Conservation (phyloP, 2,797 vertebrate species). For the Xyrichtys novacula region DNA sequence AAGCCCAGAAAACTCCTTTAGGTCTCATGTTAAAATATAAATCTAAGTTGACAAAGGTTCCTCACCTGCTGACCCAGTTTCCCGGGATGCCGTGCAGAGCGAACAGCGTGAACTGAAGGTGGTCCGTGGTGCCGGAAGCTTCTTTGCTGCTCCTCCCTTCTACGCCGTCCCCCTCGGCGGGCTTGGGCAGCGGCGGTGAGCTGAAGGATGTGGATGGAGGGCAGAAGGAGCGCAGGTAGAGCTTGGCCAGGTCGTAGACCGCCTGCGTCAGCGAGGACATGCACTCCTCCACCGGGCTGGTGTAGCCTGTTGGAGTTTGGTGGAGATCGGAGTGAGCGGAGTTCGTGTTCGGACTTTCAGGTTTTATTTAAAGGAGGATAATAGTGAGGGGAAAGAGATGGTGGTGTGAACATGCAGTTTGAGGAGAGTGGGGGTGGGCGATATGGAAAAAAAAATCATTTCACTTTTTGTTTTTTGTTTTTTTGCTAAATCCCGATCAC, state of each 20-base stretch:
- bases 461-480: too few relatives aligned
- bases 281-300: constrained; percentile 86
- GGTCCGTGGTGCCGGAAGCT: constrained; percentile 91
- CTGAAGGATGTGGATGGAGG: constrained; percentile 76
- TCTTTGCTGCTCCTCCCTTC: constrained; percentile 84
- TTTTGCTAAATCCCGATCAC: too few relatives aligned
- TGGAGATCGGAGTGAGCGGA: constrained; percentile 3
- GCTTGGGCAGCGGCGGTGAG: constrained; percentile 50
- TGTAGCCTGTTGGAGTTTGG: constrained; percentile 77
- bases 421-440: too few relatives aligned
- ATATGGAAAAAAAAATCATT: too few relatives aligned
- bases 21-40: too few relatives aligned
- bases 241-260: constrained; percentile 89
- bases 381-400: too few relatives aligned
- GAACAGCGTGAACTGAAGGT: constrained; percentile 95
- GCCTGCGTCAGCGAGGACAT: constrained; percentile 89
- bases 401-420: too few relatives aligned
- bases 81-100: constrained; percentile 92
- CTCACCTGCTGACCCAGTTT: constrained; percentile 95
- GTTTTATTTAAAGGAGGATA: too few relatives aligned
- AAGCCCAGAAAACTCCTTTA: too few relatives aligned
- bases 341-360: too few relatives aligned
- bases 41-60: too few relatives aligned
- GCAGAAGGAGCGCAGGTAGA: constrained; percentile 89
- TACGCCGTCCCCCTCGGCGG: constrained; percentile 29